phyloP scores from a whole-genome alignment of 2,888 invertebrate species.

The Crepidodera aurea region DNA sequence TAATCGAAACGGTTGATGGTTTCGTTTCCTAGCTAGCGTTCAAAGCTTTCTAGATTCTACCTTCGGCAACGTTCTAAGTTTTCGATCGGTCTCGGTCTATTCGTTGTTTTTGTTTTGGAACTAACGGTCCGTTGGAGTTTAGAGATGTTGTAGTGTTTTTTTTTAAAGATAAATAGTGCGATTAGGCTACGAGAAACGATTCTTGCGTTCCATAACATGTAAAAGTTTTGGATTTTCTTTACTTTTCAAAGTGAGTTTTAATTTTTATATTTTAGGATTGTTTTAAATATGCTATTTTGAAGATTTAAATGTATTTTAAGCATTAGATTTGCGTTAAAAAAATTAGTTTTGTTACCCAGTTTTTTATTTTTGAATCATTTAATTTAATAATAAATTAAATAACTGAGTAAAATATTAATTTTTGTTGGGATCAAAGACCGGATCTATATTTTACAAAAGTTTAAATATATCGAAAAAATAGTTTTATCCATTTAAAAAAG shows the following conservation, averaged over 20 bases:
- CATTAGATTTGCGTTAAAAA: no score
- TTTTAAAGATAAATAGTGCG: slow-evolving; percentile 1
- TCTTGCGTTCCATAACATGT: slow-evolving; percentile 32
- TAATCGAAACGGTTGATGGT: slow-evolving; percentile 13
- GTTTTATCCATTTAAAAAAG: no score
- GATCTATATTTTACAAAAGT: no score
- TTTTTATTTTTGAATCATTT: no score
- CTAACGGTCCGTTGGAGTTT: slow-evolving; percentile 6
- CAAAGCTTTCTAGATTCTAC: slow-evolving; percentile 31
- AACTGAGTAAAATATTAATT: no score
- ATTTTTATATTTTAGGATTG: no score
- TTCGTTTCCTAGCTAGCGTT: slow-evolving; percentile 38
- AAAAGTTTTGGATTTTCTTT: slow-evolving; percentile 28
- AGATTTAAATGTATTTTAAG: no score
- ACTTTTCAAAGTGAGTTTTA: slow-evolving; percentile 32
- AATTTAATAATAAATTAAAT: no score
- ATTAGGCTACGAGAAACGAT: slow-evolving; percentile 7
- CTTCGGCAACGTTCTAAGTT: slow-evolving; percentile 10
- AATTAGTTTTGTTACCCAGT: no score
- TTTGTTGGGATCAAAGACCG: no score
- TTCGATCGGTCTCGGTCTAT: slow-evolving; percentile 11
- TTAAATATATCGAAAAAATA: no score
- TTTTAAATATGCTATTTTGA: no score
- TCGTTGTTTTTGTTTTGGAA: slow-evolving; percentile 24
- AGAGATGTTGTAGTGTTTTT: slow-evolving; percentile 19